Percentiles rank a stretch among this genome's conserved stretches.
phyloP scores from a whole-genome alignment of 2,797 vertebrate genomes.

The Tolypeutes matacus region DNA sequence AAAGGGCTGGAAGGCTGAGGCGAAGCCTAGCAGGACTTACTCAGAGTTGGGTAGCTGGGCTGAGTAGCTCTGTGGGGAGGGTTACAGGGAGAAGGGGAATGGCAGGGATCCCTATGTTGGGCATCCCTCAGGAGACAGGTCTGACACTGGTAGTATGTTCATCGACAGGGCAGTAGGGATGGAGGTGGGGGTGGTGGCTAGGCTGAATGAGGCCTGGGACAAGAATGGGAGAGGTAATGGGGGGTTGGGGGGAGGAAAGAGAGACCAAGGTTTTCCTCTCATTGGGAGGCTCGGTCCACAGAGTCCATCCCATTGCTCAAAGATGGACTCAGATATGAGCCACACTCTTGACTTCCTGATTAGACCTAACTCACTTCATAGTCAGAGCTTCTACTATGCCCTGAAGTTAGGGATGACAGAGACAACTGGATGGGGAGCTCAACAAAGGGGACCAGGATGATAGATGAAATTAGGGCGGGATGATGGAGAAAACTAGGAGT shows the following conservation, averaged over 20 bases:
- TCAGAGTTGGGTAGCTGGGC: conserved; percentile 8
- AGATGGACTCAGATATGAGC: not conserved
- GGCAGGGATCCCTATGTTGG: conserved; percentile 21
- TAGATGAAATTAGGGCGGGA: not conserved
- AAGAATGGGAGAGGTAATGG: not conserved
- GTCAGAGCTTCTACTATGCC: not conserved
- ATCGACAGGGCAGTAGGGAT: not conserved
- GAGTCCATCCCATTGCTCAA: not conserved
- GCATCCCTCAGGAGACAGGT: conserved; percentile 35
- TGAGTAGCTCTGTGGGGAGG: not conserved
- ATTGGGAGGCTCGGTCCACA: not conserved
- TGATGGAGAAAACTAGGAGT: not conserved
- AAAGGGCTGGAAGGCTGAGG: conserved; percentile 62
- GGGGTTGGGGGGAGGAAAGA: not conserved
- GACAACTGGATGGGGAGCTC: not conserved
- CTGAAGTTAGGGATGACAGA: not conserved
- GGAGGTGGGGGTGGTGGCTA: not conserved
- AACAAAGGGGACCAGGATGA: not conserved
- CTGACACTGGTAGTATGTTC: not conserved
- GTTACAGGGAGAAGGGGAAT: conserved; percentile 35
- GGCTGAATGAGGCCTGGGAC: not conserved
- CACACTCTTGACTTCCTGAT: not conserved
- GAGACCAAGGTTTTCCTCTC: not conserved
- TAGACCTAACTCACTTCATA: not conserved
- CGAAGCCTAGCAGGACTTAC: not conserved